Evolutionary conservation across 1,140 invertebrate species (phyloP).

Genomic region (Pseudomyrmex pallidus): DNA sequence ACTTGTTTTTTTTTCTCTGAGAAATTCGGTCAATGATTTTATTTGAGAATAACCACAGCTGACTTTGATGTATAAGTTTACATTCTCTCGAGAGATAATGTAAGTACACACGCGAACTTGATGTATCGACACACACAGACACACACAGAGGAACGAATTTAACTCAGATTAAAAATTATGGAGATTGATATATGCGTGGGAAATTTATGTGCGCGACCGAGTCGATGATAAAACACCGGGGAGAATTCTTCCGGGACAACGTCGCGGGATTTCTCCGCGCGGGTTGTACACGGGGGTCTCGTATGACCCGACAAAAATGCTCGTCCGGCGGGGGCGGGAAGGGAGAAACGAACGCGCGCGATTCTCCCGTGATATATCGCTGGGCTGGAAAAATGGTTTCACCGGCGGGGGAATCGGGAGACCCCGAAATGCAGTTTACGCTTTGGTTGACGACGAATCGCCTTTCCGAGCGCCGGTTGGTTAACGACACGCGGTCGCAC

Average conservation of each 20-base stretch:
- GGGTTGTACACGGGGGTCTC: constrained; percentile 55
- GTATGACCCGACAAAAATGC: constrained; percentile 62
- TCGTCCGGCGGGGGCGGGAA: constrained; percentile 48
- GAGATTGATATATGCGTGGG: constrained; percentile 41
- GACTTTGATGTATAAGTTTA: no score
- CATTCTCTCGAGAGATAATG: no score
- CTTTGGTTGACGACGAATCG: constrained; percentile 71
- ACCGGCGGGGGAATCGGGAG: constrained; percentile 47
- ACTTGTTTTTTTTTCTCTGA: no score
- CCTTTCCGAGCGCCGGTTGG: constrained; percentile 60
- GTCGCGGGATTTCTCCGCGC: constrained; percentile 35
- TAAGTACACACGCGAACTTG: no score
- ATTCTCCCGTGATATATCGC: constrained; percentile 67
- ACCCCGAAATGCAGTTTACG: constrained; percentile 74
- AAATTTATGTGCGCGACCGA: constrained; percentile 44
- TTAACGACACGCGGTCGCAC: constrained; percentile 22
- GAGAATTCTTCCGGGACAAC: constrained; percentile 49
- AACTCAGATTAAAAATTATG: constrained; percentile 42
- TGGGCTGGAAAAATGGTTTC: constrained; percentile 70
- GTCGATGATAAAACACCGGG: constrained; percentile 51
- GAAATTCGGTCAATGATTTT: no score
- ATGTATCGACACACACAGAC: no score
- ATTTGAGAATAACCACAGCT: no score
- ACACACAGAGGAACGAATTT: no score
- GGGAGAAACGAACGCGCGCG: constrained; percentile 52